A percentile compares a stretch with the other conserved stretches of the same genome.
Evolutionary conservation across 2,797 vertebrate genomes (phyloP).

Genomic region (Todus mexicanus): DNA sequence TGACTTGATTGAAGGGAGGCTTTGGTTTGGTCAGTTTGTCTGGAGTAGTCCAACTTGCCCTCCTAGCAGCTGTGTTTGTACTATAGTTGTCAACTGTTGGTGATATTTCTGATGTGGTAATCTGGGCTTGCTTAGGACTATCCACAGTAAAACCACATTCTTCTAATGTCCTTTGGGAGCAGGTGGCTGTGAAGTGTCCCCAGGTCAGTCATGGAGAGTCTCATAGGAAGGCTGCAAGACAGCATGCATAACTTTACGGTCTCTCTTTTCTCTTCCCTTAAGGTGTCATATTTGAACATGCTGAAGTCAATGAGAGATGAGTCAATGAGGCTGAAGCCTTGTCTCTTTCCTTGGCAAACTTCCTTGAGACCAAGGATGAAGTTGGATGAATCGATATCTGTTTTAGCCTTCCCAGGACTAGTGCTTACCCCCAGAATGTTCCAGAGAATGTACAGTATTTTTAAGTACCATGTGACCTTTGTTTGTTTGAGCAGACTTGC

Average conservation of each 20-base stretch:
- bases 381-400: neutral
- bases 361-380: neutral
- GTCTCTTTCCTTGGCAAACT: neutral
- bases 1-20: constrained; percentile 29
- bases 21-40: neutral
- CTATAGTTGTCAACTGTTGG: neutral
- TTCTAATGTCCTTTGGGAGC: neutral
- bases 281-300: neutral
- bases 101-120: neutral
- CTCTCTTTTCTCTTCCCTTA: neutral
- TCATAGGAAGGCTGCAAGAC: neutral
- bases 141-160: neutral
- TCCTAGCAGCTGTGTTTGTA: neutral
- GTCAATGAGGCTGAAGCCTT: neutral
- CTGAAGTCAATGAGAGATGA: neutral
- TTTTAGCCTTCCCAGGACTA: neutral
- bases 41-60: neutral
- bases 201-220: neutral
- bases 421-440: neutral
- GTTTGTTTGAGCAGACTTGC: neutral
- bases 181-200: neutral
- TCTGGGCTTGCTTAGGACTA: neutral
- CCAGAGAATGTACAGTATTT: neutral
- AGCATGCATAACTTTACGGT: neutral
- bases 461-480: neutral